A percentile compares a stretch with the other conserved stretches of the same genome.
These are phyloP conservation scores for Leptothorax acervorum DNA, from an alignment of 2,888 invertebrate genomes.

Conservation along the genomic window DNA sequence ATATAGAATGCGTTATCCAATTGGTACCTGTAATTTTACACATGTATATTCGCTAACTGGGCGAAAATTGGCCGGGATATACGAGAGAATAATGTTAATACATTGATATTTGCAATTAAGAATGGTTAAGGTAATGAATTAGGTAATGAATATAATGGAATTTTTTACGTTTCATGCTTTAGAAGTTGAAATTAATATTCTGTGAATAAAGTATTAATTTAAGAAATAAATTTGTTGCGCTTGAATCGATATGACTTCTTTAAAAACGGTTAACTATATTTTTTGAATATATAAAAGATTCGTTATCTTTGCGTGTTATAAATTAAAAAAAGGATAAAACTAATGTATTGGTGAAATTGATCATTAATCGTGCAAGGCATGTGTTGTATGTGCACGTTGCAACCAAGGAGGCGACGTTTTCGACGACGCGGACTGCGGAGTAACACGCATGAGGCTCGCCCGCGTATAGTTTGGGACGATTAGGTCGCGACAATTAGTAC, in stretches of 20 bases:
- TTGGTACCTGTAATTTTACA: conserved; percentile 12
- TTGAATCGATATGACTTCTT: neutral
- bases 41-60: neutral
- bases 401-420: conserved; percentile 2
- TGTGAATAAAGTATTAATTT: neutral
- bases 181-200: neutral
- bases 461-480: conserved; percentile 52
- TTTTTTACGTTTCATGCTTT: neutral
- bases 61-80: neutral
- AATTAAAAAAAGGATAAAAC: neutral
- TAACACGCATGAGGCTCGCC: conserved; percentile 35
- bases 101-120: neutral
- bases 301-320: neutral
- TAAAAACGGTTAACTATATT: neutral
- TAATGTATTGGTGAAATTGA: neutral
- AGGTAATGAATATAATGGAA: neutral
- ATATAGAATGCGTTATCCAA: conserved; percentile 2
- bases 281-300: neutral
- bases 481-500: conserved; percentile 65
- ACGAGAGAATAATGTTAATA: neutral
- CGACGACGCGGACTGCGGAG: conserved; percentile 49
- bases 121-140: neutral
- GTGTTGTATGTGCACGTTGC: neutral
- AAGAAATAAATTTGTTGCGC: neutral
- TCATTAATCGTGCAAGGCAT: neutral